Conservation (phyloP, 1,140 invertebrate species). For the Bombus confusus region DNA sequence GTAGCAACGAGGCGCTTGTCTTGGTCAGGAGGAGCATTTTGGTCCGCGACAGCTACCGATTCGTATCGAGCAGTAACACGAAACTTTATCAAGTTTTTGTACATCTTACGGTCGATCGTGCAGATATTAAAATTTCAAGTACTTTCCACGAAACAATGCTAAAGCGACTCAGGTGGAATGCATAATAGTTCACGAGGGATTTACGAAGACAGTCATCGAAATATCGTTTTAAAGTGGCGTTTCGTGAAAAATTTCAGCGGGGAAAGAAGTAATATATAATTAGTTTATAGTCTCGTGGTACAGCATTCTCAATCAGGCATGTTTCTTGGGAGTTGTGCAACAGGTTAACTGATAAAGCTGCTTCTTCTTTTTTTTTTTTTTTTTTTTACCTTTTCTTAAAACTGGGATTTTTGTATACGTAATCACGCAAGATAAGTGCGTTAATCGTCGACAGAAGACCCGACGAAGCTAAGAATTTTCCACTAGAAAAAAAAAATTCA, state of each 20-base stretch:
- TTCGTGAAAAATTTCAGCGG: not conserved
- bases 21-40: no score
- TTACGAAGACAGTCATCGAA: not conserved
- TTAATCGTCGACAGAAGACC: constrained; percentile 21
- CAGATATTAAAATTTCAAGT: not conserved
- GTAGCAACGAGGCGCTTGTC: no score
- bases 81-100: no score
- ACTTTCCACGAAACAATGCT: not conserved
- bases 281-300: constrained; percentile 9
- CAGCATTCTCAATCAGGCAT: constrained; percentile 36
- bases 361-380: constrained; percentile 41
- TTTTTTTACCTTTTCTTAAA: constrained; percentile 45
- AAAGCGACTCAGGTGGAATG: not conserved
- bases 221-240: not conserved
- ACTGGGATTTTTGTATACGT: constrained; percentile 48
- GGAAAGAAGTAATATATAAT: constrained; percentile 1
- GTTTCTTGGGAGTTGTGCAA: constrained; percentile 55
- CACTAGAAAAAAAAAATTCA: constrained; percentile 15
- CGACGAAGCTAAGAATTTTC: constrained; percentile 34
- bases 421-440: constrained; percentile 46
- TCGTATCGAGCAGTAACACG: no score
- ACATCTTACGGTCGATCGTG: no score
- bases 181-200: no score
- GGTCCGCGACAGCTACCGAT: no score
- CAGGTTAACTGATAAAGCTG: constrained; percentile 58